Evolutionary conservation across 2,113 vertebrate genomes (phyloP), one percentile per base, ranked within the genome.

Genomic region (Labrus mixtus): DNA sequence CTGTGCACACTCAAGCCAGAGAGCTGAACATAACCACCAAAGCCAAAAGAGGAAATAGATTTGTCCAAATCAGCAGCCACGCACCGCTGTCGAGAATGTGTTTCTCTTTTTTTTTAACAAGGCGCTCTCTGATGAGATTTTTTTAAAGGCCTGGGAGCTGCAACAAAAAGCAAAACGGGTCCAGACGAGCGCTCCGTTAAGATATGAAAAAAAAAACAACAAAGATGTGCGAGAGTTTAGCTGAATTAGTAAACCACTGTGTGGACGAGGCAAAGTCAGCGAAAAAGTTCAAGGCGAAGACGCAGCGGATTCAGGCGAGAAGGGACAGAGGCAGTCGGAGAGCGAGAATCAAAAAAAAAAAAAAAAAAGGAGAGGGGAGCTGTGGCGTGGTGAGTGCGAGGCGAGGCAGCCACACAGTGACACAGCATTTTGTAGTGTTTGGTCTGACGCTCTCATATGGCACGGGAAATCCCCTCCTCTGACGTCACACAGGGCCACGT

Each of bases 341-440:
- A 69, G 81, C 54, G 53, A 63, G 48, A 81, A 71, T 29, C 54
- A 64, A 78, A 48, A 76, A 65, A 76, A 68, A 7, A 7, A 16
- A 64, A 78, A 48, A 76, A 65, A 76, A 68, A 7, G 15, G 29
- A 67, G 76, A 67, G 68, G 76, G 76, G 80, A 81, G 78, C 69
- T 70, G 82, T 73, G 81, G 79, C 39, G 29, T 68, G 66, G 81
- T 37, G 69, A n/a, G n/a, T n/a, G n/a, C n/a, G n/a, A 84, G 80
- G 83, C 70, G 62, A 84, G 82, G 86, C 87, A 86, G 76, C 76
- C 68, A 17, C 69, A 37, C 80, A 33, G 87, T 94, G 94, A 94
- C 92, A 90, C 92, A 93, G 94, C 92, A 58, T 87, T 87, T 91
- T 92, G 90, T 87, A 72, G 88, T 76, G 84, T 85, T 85, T 81